A percentile compares a stretch with the other conserved stretches of the same genome.
Conservation (phyloP, 2,113 vertebrate genomes). For the Pelvicachromis taeniatus region DNA sequence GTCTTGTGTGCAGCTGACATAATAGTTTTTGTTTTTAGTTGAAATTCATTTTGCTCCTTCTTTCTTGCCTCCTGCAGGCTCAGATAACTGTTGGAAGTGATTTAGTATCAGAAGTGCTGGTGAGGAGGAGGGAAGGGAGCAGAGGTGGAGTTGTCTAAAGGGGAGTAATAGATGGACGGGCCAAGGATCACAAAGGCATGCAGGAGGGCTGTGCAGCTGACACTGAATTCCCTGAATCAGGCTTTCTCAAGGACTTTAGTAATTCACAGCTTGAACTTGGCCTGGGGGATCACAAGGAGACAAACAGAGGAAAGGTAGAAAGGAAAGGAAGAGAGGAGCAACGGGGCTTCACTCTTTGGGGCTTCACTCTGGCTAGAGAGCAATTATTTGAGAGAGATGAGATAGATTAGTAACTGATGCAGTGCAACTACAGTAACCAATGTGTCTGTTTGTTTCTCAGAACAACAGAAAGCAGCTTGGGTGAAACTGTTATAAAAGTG, state of each 20-base stretch:
- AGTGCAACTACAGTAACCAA: slow-evolving; percentile 12
- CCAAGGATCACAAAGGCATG: slow-evolving; percentile 19
- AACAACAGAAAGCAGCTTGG: neutral
- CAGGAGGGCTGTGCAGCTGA: slow-evolving; percentile 15
- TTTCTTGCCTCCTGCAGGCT: neutral
- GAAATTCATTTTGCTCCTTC: neutral
- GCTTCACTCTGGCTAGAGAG: neutral
- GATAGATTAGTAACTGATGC: slow-evolving; percentile 29
- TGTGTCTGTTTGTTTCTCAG: neutral
- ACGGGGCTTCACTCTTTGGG: neutral
- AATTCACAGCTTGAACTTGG: slow-evolving; percentile 53
- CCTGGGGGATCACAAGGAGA: neutral
- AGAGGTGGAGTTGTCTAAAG: slow-evolving; percentile 16
- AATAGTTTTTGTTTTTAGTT: neutral
- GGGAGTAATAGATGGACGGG: slow-evolving; percentile 49
- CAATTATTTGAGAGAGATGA: slow-evolving; percentile 15
- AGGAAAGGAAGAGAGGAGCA: neutral
- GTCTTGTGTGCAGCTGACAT: neutral
- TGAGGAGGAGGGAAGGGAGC: slow-evolving; percentile 9
- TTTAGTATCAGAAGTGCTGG: slow-evolving; percentile 25
- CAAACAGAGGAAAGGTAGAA: neutral
- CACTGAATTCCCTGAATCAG: slow-evolving; percentile 49
- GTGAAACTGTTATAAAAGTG: neutral
- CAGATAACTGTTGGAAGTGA: slow-evolving; percentile 37
- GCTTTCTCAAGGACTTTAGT: slow-evolving; percentile 60